Percentiles rank a stretch among this genome's conserved stretches.
phyloP scores from a whole-genome alignment of 2,797 vertebrate species.

The Champsocephalus esox region DNA sequence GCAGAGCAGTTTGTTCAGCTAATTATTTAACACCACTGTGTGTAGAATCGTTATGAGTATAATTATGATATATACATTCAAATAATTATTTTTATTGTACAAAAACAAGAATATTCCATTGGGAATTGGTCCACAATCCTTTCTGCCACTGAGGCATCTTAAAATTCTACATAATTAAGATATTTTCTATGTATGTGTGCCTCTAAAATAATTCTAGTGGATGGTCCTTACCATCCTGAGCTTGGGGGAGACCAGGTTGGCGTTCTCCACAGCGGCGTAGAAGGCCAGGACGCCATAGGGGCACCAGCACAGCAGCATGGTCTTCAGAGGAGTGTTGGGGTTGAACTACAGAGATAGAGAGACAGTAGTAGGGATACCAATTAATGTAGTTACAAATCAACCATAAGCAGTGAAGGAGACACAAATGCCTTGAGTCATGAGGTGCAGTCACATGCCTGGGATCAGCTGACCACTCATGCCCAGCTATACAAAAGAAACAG shows the following conservation, averaged over 20 bases:
- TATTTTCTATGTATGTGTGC: not conserved
- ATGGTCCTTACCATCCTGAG: slow-evolving; percentile 91
- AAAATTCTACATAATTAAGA: not conserved
- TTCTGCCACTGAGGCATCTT: not conserved
- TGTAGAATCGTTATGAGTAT: not conserved
- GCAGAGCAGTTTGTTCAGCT: not conserved
- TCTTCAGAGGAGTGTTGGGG: slow-evolving; percentile 89
- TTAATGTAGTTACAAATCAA: slow-evolving; percentile 23
- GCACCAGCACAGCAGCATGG: slow-evolving; percentile 92
- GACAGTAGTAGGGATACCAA: slow-evolving; percentile 27
- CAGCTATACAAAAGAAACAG: slow-evolving; percentile 22
- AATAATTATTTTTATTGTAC: too few species aligned
- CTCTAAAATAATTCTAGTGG: not conserved
- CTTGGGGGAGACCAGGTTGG: slow-evolving; percentile 90
- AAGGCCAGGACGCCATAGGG: slow-evolving; percentile 92
- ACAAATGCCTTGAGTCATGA: slow-evolving; percentile 56
- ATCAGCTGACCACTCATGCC: slow-evolving; percentile 54
- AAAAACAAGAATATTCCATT: too few species aligned
- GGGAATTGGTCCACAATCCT: not conserved
- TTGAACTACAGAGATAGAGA: slow-evolving; percentile 88
- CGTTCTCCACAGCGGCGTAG: slow-evolving; percentile 89
- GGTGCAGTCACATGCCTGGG: slow-evolving; percentile 68
- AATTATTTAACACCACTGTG: not conserved
- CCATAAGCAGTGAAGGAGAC: slow-evolving; percentile 18
- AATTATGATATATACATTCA: too few species aligned